Base-by-base conservation (phyloP, 2,797 vertebrate species). In the Octomys mimax region DNA sequence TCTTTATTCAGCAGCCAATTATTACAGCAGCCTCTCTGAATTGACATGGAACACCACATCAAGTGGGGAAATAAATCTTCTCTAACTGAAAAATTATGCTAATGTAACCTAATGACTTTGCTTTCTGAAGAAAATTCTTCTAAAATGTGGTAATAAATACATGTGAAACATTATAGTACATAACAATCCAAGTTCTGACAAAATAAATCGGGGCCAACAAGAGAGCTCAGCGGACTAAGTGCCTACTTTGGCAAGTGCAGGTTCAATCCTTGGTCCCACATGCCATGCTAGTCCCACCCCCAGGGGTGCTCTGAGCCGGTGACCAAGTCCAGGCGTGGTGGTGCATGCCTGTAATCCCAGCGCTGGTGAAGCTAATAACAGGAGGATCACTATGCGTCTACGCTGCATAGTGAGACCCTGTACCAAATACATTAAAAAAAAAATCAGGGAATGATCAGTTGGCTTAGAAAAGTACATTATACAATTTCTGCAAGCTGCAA, bases 151-250 rank as follows among this genome's bases (percentile, higher is more conserved):
- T 52, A 71, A 49, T 21, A 91, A 88, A 75, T 14, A 82, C 13
- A 75, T 57, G 61, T 73, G 89, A 87, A 21, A 84, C 3, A 36
- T 9, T 85, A 46, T 57, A 26, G 59, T 81, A 66, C 10, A n/a
- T 87, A 80, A 86, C 85, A 46, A 85, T 78, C 31, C 64, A 59
- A 66, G 46, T 62, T 89, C 57, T 75, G 91, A 77, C 64, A 94
- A 94, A 87, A 52, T 57, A 92, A 61, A 82, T 71, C 28, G 86
- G 81, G 62, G 39, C 54, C 14, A 57, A 16, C 16, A 14, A 57
- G 54, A 57, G 16, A 57, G 54, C 54, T 57, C 16, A 16, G 4
- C 1, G 16, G 54, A 18, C 54, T 57, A 57, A 57, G 54, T 57
- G 54, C 16, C 14, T 57, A 13, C 54, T 57, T 57, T 57, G 54